Evolutionary conservation across 35 echinoderm and acorn worm genomes (phyloP), one percentile per base, ranked within the genome.

Genomic region (Holothuria glaberrima): DNA sequence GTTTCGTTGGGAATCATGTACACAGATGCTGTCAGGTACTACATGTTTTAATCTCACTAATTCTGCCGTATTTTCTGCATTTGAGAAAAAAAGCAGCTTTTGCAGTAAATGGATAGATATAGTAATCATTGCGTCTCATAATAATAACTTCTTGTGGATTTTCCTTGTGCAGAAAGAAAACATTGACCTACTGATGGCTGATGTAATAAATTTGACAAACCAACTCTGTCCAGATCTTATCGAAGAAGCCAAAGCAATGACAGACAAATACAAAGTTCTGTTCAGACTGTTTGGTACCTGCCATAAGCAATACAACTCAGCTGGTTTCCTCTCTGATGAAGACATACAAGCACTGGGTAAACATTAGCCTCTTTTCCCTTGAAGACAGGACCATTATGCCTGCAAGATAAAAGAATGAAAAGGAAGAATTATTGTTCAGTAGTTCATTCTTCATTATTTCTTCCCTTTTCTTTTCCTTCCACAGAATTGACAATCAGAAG

Each of bases 1-100:
- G 50, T 54, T 54, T 54, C 12, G 50, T 54, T 14, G 88, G 92
- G 18, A 94, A 94, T 71, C 93, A 94, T 74, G 82, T 94, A 4
- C 69, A 91, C 61, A 94, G 91, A 54, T 94, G 89, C 61, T 72
- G 59, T 18, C 58, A n/a, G n/a, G n/a, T n/a, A n/a, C n/a, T n/a
- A n/a, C n/a, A n/a, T n/a, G n/a, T 88, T 75, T 89, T 41, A 41
- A 7, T 41, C 36, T 41, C 36, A 4, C n/a, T n/a, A n/a, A n/a
- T 41, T 7, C 36, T 41, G 7, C 36, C 7, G 36, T 7, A n/a
- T n/a, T 41, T 7, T 41, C 7, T 41, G 36, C 36, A 41, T 7
- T 4, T 41, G 36, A 41, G 36, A 4, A 4, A 41, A 7, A 41
- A 2, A 41, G 7, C 2, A 7, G 12, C 12, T 59, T 59, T 59